A percentile compares a stretch with the other conserved stretches of the same genome.
Conservation (phyloP, 1,140 invertebrate genomes). For the Spodoptera litura region DNA sequence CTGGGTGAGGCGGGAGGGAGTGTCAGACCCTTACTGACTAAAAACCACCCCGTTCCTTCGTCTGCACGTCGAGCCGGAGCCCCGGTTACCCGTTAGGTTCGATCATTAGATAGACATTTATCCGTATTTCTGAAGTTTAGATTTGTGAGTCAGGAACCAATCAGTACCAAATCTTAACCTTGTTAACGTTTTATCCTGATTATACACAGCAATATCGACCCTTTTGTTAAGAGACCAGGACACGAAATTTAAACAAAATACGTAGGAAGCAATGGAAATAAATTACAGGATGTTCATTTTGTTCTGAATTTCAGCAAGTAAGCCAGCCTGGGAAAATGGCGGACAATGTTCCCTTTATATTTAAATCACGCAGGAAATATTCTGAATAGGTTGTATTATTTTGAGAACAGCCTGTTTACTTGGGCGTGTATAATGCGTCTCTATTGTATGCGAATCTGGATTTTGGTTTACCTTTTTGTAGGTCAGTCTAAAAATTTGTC, state of each 20-base stretch:
- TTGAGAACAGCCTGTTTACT: neutral
- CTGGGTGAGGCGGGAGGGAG: too few relatives aligned
- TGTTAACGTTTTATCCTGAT: too few relatives aligned
- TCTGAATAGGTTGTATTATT: neutral
- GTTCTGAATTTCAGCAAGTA: slow-evolving; percentile 1
- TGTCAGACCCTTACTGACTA: too few relatives aligned
- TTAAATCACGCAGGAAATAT: slow-evolving; percentile 17
- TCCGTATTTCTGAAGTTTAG: too few relatives aligned
- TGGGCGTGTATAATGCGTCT: neutral
- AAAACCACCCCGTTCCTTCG: too few relatives aligned
- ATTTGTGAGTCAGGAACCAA: too few relatives aligned
- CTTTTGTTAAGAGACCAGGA: neutral
- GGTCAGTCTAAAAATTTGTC: too few relatives aligned
- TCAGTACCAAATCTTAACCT: too few relatives aligned
- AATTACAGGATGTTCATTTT: slow-evolving; percentile 16
- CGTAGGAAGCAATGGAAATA: slow-evolving; percentile 26
- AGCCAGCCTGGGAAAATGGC: neutral
- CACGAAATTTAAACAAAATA: neutral
- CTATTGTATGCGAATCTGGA: neutral
- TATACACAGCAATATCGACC: neutral
- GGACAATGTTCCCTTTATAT: slow-evolving; percentile 7
- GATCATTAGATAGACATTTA: too few relatives aligned
- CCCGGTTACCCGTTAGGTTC: too few relatives aligned
- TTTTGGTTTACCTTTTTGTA: neutral
- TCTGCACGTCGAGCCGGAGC: too few relatives aligned